Percentiles rank a stretch among this genome's conserved stretches.
These are phyloP conservation scores for Glomeris maerens DNA, from an alignment of 1,140 invertebrate genomes.

Conservation along the genomic window DNA sequence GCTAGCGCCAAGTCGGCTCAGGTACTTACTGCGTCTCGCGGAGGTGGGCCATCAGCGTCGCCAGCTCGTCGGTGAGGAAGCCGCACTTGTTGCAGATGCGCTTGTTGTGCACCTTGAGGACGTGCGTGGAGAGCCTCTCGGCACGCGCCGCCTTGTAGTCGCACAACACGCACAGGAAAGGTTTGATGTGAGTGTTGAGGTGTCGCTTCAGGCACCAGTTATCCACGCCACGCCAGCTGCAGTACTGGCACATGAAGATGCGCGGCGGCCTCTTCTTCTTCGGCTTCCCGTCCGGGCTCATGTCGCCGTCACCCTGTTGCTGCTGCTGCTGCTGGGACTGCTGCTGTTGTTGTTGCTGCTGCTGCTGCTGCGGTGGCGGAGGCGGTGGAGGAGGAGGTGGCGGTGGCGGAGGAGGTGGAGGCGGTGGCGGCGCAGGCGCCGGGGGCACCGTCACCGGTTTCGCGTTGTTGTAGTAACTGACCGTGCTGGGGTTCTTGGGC, in stretches of 20 bases:
- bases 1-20: no score
- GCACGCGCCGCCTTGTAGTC: constrained; percentile 80
- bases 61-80: constrained; percentile 63
- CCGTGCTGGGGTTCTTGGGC: background rate
- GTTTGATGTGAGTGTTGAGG: constrained; percentile 79
- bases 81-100: constrained; percentile 71
- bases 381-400: constrained; percentile 7
- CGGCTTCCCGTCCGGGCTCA: background rate
- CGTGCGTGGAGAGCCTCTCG: constrained; percentile 70
- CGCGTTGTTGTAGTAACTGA: no score
- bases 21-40: constrained; percentile 39
- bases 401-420: constrained; percentile 9
- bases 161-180: constrained; percentile 71
- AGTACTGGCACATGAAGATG: constrained; percentile 68
- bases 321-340: background rate
- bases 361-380: no score
- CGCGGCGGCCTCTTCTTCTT: constrained; percentile 34
- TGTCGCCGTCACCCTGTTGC: background rate
- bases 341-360: background rate
- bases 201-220: constrained; percentile 85
- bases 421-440: constrained; percentile 13
- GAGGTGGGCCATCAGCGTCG: constrained; percentile 57
- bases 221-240: constrained; percentile 79
- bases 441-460: no score
- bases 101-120: constrained; percentile 79